These are phyloP conservation scores for Leucoraja erinaceus DNA, from an alignment of 2,113 vertebrate species.

Conservation along the genomic window DNA sequence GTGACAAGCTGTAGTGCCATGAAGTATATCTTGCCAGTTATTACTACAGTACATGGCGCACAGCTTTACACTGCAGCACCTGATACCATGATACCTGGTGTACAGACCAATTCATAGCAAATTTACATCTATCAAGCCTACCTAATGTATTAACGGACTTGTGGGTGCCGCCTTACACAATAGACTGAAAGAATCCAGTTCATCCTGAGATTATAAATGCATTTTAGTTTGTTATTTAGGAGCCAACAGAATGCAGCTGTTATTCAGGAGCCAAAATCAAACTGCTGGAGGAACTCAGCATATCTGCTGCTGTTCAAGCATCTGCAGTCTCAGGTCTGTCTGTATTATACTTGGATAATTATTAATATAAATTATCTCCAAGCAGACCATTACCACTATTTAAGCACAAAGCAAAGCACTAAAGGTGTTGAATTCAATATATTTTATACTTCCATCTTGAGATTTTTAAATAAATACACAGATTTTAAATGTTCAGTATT, in stretches of 20 bases:
- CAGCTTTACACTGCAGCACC: background rate
- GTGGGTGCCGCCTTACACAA: too few relatives aligned
- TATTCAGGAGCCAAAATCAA: background rate
- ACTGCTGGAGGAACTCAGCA: too few relatives aligned
- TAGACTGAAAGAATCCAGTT: background rate
- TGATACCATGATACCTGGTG: background rate
- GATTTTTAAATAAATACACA: background rate
- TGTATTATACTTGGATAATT: background rate
- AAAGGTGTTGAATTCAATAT: background rate
- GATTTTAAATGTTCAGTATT: background rate
- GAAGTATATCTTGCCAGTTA: background rate
- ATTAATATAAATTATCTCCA: background rate
- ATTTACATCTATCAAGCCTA: background rate
- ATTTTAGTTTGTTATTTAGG: background rate
- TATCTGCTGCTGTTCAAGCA: too few relatives aligned
- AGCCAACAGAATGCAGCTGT: background rate
- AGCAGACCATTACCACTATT: background rate
- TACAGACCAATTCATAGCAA: background rate
- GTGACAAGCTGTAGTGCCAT: background rate
- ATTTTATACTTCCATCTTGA: background rate
- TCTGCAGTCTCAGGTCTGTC: too few relatives aligned
- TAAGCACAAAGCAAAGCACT: background rate
- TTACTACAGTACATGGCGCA: background rate
- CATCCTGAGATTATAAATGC: background rate
- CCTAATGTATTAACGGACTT: background rate